Conservation (phyloP, 1,140 invertebrate species). For the Matsumurasca onukii region DNA sequence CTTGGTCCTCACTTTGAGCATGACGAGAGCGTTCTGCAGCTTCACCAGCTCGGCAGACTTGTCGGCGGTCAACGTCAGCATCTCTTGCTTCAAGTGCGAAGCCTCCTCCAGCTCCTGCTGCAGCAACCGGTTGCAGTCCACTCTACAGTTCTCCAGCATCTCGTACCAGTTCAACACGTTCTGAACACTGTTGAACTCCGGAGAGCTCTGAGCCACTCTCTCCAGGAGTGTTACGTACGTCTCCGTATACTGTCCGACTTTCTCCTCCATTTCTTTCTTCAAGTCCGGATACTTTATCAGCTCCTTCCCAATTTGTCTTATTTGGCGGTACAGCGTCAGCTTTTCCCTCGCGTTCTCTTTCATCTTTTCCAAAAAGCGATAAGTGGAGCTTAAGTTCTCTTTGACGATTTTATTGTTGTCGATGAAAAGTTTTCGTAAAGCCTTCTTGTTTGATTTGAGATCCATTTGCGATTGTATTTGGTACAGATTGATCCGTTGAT, state of each 20-base stretch:
- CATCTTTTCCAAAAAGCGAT: not conserved
- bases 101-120: not conserved
- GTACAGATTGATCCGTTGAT: not conserved
- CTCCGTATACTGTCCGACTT: not conserved
- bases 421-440: not conserved
- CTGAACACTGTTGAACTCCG: not conserved
- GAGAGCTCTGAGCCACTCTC: not conserved
- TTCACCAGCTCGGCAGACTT: not conserved
- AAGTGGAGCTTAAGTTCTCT: not conserved
- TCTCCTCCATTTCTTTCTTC: constrained; percentile 29
- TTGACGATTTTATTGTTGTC: not conserved
- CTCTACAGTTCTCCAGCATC: not conserved
- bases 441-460: not conserved
- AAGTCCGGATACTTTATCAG: no score
- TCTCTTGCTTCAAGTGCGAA: not conserved
- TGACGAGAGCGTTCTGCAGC: not conserved
- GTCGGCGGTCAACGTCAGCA: not conserved
- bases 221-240: not conserved
- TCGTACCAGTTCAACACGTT: constrained; percentile 10
- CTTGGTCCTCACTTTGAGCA: not conserved
- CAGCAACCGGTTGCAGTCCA: not conserved
- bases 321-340: no score
- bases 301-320: no score
- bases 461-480: no score
- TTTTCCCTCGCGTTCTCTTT: not conserved